Percentiles rank a stretch among this genome's conserved stretches.
Evolutionary conservation across 2,888 invertebrate species (phyloP).

Genomic region (Merodon equestris): DNA sequence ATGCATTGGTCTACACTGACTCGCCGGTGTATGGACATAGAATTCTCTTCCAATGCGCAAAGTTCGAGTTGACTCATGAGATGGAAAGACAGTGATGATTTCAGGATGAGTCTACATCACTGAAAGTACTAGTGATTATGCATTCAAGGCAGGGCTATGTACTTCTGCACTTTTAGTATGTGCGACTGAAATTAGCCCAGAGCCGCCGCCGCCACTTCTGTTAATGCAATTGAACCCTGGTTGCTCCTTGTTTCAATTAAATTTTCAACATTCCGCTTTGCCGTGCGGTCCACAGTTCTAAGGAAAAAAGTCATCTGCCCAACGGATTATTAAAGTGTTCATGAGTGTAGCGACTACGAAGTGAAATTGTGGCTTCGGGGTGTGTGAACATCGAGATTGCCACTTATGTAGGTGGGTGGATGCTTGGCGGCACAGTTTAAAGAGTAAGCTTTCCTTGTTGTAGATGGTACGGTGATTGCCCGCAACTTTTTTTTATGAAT

Average conservation of each 20-base stretch:
- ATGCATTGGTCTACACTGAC: slow-evolving; percentile 5
- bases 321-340: slow-evolving; percentile 40
- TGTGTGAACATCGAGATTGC: slow-evolving; percentile 76
- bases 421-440: slow-evolving; percentile 55
- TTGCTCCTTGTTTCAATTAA: slow-evolving; percentile 70
- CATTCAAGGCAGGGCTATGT: slow-evolving; percentile 78
- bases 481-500: no score
- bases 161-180: slow-evolving; percentile 78
- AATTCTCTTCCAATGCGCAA: slow-evolving; percentile 41
- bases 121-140: slow-evolving; percentile 71
- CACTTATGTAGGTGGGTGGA: slow-evolving; percentile 66
- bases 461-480: slow-evolving; percentile 13
- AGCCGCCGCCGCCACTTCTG: slow-evolving; percentile 69
- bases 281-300: slow-evolving; percentile 31
- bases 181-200: slow-evolving; percentile 70
- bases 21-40: slow-evolving; percentile 43
- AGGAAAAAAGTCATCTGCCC: slow-evolving; percentile 52
- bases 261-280: slow-evolving; percentile 54
- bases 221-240: slow-evolving; percentile 68
- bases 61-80: slow-evolving; percentile 39
- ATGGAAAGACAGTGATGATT: slow-evolving; percentile 38
- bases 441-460: slow-evolving; percentile 47
- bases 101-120: slow-evolving; percentile 45
- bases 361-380: slow-evolving; percentile 76
- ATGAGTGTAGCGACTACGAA: slow-evolving; percentile 68